These are phyloP conservation scores for Cheilosia vernalis DNA, from an alignment of 2,888 invertebrate species.

Conservation along the genomic window DNA sequence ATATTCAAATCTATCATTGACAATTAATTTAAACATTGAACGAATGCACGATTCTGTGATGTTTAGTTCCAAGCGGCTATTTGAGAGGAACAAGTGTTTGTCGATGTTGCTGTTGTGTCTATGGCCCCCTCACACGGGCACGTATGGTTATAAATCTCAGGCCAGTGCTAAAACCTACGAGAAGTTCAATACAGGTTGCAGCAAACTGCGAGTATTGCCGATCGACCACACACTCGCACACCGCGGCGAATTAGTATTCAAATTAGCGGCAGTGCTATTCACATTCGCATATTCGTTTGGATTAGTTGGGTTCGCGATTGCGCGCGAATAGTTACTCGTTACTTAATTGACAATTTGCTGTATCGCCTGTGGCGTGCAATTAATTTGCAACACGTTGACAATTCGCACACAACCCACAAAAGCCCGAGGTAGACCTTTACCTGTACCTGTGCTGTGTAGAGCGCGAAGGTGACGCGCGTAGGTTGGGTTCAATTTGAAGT, in stretches of 20 bases:
- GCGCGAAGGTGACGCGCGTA: conserved; percentile 28
- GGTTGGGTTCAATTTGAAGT: conserved; percentile 45
- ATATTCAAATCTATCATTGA: conserved; percentile 74
- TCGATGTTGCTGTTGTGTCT: conserved; percentile 3
- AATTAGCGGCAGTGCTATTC: conserved; percentile 53
- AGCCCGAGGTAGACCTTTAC: neutral
- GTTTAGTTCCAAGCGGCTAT: conserved; percentile 34
- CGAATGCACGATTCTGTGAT: conserved; percentile 65
- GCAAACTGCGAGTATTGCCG: neutral
- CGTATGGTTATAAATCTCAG: conserved; percentile 51
- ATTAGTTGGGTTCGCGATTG: conserved; percentile 42
- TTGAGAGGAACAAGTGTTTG: conserved; percentile 67
- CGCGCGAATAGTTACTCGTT: conserved; percentile 55
- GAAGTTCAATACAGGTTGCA: conserved; percentile 6
- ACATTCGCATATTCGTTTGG: conserved; percentile 41
- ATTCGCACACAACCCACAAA: conserved; percentile 38
- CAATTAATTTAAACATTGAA: conserved; percentile 74
- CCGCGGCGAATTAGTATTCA: conserved; percentile 66
- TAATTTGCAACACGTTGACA: conserved; percentile 75
- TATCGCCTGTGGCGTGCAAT: conserved; percentile 70
- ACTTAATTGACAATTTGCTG: conserved; percentile 72
- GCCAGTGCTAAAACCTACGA: conserved; percentile 25
- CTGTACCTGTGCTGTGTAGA: neutral
- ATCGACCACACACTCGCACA: conserved; percentile 19
- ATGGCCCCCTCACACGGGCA: conserved; percentile 9